Base-by-base conservation (phyloP, 2,113 vertebrate species). In the Paralichthys olivaceus region DNA sequence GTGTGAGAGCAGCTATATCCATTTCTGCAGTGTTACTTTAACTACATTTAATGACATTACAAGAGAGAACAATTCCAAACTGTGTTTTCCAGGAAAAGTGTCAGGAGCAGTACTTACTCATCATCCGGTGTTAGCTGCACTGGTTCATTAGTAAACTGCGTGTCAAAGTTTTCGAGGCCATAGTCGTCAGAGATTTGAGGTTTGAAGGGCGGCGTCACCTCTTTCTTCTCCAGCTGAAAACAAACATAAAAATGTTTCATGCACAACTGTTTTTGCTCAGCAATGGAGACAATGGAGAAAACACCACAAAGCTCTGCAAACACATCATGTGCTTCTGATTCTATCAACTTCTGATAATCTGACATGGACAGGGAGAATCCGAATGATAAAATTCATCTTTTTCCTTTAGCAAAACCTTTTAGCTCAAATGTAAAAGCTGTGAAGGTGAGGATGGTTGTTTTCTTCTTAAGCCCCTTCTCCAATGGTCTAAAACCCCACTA, bases 61-160 rank as follows among this genome's bases (percentile, higher is more conserved):
- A 45, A 45, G 4, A 37, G 34, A 11, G 34, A 37, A 37, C 7
- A 37, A 37, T 37, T 37, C 40, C 12, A 43, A 43, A 8, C 32
- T 34, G 32, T 34, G 32, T 34, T 34, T 43, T 14, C 13, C 13
- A 15, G 32, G n/a, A n/a, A n/a, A n/a, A 34, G 32, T 8, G 32
- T 34, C 12, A 40, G 11, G 2, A 11, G 37, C 12, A 13, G 19
- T 61, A 92, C 97, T 84, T 91, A 99, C 98, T 97, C 96, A 26
- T 99, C 96, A 3, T 99, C 97, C 0, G 98, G 98, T 45, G 98
- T 99, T 84, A 99, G 96, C 95, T 99, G 98, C 93, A 99, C 98
- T 0, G 98, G 98, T 90, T 99, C 98, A 74, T 97, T 99, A 91
- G 98, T 99, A 93, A 99, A 99, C 95, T 99, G 98, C 0, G 97